Conservation (phyloP, 2,797 vertebrate species). For the Pachyuromys duprasi region DNA sequence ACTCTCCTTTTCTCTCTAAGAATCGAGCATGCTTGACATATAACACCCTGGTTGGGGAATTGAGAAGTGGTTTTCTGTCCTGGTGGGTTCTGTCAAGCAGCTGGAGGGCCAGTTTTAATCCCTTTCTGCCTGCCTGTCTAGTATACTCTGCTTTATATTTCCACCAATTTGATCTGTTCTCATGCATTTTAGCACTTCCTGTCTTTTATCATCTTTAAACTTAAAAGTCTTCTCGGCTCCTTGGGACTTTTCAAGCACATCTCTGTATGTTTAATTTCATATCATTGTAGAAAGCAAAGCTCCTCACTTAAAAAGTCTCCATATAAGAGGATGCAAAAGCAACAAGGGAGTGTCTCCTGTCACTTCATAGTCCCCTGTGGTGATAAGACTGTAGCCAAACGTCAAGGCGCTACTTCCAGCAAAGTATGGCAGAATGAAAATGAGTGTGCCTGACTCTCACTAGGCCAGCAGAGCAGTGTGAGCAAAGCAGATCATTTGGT, state of each 20-base stretch:
- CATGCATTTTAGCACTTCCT: background rate
- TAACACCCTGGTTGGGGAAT: background rate
- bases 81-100: background rate
- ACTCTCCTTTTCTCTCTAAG: background rate
- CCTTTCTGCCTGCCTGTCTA: slow-evolving; percentile 12
- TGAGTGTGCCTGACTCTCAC: background rate
- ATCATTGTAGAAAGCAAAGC: slow-evolving; percentile 22
- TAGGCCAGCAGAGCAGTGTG: background rate
- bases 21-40: background rate
- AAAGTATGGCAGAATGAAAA: background rate
- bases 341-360: slow-evolving; percentile 1
- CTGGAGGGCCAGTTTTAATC: slow-evolving; percentile 25
- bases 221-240: slow-evolving; percentile 13
- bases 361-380: background rate
- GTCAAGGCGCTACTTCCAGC: background rate
- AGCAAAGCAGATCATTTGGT: background rate
- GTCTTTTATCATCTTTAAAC: background rate
- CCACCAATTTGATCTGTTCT: background rate
- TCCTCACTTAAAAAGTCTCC: background rate
- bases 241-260: slow-evolving; percentile 41
- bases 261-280: slow-evolving; percentile 53
- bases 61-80: slow-evolving; percentile 6
- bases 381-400: background rate
- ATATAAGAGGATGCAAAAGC: background rate
- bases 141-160: slow-evolving; percentile 7